A percentile compares a stretch with the other conserved stretches of the same genome.
Conservation (phyloP, 2,113 vertebrate genomes). For the Ceratotherium simum region DNA sequence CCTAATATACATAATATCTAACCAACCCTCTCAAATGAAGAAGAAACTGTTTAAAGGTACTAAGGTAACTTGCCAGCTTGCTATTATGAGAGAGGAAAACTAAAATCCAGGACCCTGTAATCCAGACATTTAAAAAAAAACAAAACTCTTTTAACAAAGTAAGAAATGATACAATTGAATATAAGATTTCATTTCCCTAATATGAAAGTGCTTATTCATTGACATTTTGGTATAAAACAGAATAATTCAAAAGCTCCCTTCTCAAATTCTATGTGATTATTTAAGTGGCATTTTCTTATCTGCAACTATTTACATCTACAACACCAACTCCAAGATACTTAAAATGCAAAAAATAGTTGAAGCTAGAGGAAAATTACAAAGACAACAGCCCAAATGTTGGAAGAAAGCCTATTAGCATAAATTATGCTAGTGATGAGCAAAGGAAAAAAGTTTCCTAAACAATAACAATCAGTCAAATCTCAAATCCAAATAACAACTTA, state of each 20-base stretch:
- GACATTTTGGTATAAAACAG: slow-evolving; percentile 1
- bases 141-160: background rate
- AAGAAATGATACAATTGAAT: background rate
- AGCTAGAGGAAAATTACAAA: slow-evolving; percentile 14
- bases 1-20: background rate
- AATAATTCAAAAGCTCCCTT: background rate
- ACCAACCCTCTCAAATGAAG: background rate
- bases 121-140: background rate
- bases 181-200: background rate
- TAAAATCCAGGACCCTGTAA: background rate
- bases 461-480: background rate
- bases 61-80: background rate
- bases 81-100: slow-evolving; percentile 13
- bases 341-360: background rate
- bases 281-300: background rate
- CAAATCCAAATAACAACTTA: background rate
- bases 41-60: slow-evolving; percentile 24
- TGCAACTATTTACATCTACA: background rate
- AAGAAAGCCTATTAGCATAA: background rate
- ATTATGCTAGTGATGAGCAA: background rate
- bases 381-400: background rate
- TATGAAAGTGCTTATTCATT: background rate
- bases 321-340: slow-evolving; percentile 5
- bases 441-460: background rate
- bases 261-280: slow-evolving; percentile 46